Conservation (phyloP, 1,140 invertebrate genomes). For the Sinella curviseta region DNA sequence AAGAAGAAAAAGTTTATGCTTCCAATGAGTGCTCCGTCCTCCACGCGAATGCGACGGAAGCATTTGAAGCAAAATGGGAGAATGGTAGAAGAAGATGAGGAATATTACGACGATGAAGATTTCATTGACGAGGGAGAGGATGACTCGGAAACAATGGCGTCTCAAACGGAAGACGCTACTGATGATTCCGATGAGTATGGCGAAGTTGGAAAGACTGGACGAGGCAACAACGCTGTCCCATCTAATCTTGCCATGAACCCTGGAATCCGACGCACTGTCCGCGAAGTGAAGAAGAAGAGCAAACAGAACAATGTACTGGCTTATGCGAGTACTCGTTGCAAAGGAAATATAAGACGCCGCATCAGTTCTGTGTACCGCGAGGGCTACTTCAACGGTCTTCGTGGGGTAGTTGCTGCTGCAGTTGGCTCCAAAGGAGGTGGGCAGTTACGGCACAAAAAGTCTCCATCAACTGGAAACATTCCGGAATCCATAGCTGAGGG, state of each 20-base stretch:
- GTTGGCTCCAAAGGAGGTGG: constrained; percentile 5
- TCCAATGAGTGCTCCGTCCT: constrained; percentile 36
- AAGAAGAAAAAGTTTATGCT: constrained; percentile 13
- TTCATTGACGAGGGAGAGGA: not conserved
- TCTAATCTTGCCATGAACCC: not conserved
- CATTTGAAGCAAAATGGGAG: not conserved
- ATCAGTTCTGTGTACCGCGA: constrained; percentile 30
- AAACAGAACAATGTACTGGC: not conserved
- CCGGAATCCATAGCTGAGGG: not conserved
- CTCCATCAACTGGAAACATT: not conserved
- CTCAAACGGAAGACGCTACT: constrained; percentile 17
- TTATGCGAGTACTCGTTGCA: not conserved
- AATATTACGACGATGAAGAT: not conserved
- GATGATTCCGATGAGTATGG: constrained; percentile 43
- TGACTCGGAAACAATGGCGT: not conserved
- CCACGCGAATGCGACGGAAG: constrained; percentile 12
- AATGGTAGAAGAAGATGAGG: not conserved
- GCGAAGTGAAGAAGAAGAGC: constrained; percentile 39
- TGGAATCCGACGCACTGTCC: constrained; percentile 34
- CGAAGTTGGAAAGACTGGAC: not conserved
- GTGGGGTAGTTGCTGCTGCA: not conserved
- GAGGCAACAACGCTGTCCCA: not conserved
- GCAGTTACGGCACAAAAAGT: not conserved
- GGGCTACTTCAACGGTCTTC: not conserved
- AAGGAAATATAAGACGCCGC: not conserved